These are phyloP conservation scores for Megaleporinus macrocephalus DNA, from an alignment of 2,113 vertebrate genomes.

Conservation along the genomic window DNA sequence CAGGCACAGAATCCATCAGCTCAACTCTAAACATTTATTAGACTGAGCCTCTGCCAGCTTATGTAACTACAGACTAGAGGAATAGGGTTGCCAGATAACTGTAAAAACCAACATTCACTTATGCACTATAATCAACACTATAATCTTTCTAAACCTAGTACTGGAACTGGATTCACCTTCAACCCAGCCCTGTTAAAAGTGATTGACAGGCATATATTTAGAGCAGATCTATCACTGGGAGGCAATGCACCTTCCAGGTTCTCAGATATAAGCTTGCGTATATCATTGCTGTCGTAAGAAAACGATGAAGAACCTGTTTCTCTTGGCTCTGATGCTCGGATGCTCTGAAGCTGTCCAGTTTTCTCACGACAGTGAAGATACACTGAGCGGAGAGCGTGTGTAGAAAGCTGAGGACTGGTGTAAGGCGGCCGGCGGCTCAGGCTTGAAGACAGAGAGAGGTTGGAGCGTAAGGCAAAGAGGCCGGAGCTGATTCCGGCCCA, in stretches of 20 bases:
- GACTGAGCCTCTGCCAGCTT: background rate
- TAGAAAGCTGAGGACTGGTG: slow-evolving; percentile 5
- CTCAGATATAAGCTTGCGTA: background rate
- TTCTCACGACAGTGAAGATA: background rate
- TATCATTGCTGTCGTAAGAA: background rate
- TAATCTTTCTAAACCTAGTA: background rate
- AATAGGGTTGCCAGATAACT: slow-evolving; percentile 32
- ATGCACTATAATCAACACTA: background rate
- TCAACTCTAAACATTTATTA: background rate
- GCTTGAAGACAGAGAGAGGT: slow-evolving; percentile 23
- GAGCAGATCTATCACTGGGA: slow-evolving; percentile 5
- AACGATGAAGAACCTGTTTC: too few species aligned
- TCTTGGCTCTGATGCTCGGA: too few species aligned
- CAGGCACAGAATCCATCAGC: background rate
- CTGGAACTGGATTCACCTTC: background rate
- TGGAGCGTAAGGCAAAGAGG: slow-evolving; percentile 27
- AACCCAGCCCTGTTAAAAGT: background rate
- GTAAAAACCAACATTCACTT: background rate
- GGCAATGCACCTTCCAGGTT: background rate
- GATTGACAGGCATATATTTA: background rate
- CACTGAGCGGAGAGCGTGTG: background rate
- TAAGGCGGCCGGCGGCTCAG: slow-evolving; percentile 3
- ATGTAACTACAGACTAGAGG: slow-evolving; percentile 8
- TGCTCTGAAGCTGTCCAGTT: background rate
- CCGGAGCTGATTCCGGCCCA: background rate